Evolutionary conservation across 2,113 vertebrate genomes (phyloP).

Genomic region (Ailurus styani): DNA sequence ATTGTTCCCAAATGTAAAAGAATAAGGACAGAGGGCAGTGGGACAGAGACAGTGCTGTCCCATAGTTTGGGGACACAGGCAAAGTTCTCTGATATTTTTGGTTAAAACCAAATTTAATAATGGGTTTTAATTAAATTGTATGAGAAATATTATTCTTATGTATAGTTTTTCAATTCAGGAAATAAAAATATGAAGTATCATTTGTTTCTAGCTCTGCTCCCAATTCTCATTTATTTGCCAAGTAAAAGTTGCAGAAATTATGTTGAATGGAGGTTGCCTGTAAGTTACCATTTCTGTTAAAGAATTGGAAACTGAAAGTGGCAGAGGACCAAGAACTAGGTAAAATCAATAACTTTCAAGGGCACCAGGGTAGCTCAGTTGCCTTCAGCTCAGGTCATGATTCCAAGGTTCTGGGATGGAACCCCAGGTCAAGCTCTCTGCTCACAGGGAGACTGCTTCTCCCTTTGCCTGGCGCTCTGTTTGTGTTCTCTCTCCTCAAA

Average conservation of each 20-base stretch:
- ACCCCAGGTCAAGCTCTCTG: neutral
- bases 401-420: neutral
- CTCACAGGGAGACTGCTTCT: neutral
- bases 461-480: neutral
- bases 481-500: neutral
- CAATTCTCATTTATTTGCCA: neutral
- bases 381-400: neutral
- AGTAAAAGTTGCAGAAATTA: neutral
- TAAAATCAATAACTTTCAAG: neutral
- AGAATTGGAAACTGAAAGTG: neutral
- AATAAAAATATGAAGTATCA: too few relatives aligned
- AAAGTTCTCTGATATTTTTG: neutral
- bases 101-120: neutral
- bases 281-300: neutral
- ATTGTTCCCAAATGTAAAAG: neutral
- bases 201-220: neutral
- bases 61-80: neutral
- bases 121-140: neutral
- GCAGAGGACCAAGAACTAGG: neutral
- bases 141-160: neutral
- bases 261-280: neutral
- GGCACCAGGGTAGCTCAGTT: neutral
- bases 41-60: neutral
- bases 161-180: too few relatives aligned
- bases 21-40: neutral